These are phyloP conservation scores for Philereme vetulata DNA, from an alignment of 2,888 invertebrate genomes.

Conservation along the genomic window DNA sequence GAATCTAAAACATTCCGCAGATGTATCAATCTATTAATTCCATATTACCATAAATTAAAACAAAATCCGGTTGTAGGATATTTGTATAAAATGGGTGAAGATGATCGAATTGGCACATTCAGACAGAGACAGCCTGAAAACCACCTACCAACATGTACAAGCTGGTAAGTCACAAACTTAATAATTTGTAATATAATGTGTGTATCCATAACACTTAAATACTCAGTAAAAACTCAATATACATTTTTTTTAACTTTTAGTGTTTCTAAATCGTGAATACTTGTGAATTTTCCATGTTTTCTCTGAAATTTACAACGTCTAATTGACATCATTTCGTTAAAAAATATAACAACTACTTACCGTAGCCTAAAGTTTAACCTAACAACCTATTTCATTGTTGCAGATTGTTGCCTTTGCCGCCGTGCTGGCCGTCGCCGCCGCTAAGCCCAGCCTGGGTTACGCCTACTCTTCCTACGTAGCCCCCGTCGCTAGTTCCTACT, in stretches of 20 bases:
- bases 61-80: conserved; percentile 21
- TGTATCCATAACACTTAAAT: too few relatives aligned
- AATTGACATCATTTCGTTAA: too few relatives aligned
- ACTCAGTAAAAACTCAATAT: too few relatives aligned
- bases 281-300: too few relatives aligned
- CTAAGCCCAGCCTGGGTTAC: conserved; percentile 35
- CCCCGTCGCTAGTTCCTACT: not conserved
- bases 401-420: conserved; percentile 42
- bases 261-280: too few relatives aligned
- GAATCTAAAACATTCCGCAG: not conserved
- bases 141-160: conserved; percentile 50
- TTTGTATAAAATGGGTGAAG: conserved; percentile 22
- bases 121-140: conserved; percentile 34
- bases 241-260: too few relatives aligned
- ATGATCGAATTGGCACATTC: conserved; percentile 24
- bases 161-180: conserved; percentile 43
- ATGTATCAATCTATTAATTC: conserved; percentile 2
- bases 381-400: not conserved
- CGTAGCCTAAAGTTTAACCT: too few relatives aligned
- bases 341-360: not conserved
- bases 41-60: not conserved
- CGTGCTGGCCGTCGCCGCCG: conserved; percentile 60
- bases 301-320: too few relatives aligned
- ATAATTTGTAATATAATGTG: too few relatives aligned
- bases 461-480: conserved; percentile 10